phyloP scores from a whole-genome alignment of 2,113 vertebrate species.

The Leptobrachium ailaonicum region DNA sequence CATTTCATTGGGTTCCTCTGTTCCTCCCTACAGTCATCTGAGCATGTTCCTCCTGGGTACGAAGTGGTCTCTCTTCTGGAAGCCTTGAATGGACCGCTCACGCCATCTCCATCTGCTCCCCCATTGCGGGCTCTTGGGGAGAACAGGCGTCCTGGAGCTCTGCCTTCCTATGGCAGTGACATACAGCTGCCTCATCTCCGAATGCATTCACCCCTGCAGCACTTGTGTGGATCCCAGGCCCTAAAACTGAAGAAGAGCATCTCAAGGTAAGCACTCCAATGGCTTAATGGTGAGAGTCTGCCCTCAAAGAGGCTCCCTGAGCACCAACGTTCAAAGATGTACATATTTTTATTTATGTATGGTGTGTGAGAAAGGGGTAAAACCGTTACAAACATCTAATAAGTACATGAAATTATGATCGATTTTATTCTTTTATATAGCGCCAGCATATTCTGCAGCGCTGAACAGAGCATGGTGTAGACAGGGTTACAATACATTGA shows the following conservation, averaged over 20 bases:
- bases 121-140: constrained; percentile 74
- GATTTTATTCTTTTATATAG: too few relatives aligned
- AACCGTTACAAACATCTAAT: too few relatives aligned
- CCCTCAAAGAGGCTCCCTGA: too few relatives aligned
- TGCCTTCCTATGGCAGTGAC: constrained; percentile 79
- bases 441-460: too few relatives aligned
- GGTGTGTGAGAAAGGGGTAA: too few relatives aligned
- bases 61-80: constrained; percentile 94
- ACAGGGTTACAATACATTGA: too few relatives aligned
- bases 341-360: too few relatives aligned
- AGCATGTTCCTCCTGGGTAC: constrained; percentile 90
- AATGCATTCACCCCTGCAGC: constrained; percentile 76
- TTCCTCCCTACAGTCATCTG: constrained; percentile 74
- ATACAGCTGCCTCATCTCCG: constrained; percentile 73
- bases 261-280: constrained; percentile 73
- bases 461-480: too few relatives aligned
- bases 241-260: constrained; percentile 85
- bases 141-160: constrained; percentile 71
- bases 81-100: constrained; percentile 91
- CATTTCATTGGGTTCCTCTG: too few relatives aligned
- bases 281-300: too few relatives aligned
- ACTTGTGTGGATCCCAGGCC: constrained; percentile 69
- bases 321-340: too few relatives aligned
- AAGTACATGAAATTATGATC: too few relatives aligned
- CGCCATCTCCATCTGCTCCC: constrained; percentile 72